Evolutionary conservation across 2,888 invertebrate genomes (phyloP).

Genomic region (Ophion ventricosus): DNA sequence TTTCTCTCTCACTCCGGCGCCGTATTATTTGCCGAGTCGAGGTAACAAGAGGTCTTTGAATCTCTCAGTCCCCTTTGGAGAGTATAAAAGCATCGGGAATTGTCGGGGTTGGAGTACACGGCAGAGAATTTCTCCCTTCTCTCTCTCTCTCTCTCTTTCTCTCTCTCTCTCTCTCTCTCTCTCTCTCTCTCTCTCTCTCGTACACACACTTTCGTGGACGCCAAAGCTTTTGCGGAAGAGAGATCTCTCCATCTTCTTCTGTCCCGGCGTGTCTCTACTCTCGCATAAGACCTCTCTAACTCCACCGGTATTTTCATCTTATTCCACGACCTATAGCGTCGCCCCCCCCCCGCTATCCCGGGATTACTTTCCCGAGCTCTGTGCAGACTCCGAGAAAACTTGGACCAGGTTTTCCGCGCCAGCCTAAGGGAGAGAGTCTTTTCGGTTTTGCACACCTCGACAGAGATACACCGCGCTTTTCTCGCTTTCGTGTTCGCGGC

Average conservation of each 20-base stretch:
- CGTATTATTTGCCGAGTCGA: constrained; percentile 79
- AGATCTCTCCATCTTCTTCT: constrained; percentile 30
- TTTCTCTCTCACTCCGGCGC: constrained; percentile 57
- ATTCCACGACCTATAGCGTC: constrained; percentile 77
- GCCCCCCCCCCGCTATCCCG: constrained; percentile 69
- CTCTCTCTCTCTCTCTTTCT: constrained; percentile 13
- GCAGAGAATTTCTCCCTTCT: constrained; percentile 25
- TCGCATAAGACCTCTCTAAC: constrained; percentile 81
- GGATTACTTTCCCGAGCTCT: constrained; percentile 80
- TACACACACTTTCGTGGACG: neutral
- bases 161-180: constrained; percentile 16
- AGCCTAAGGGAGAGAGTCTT: constrained; percentile 63
- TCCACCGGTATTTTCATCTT: constrained; percentile 83
- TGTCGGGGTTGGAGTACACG: constrained; percentile 42
- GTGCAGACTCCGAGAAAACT: constrained; percentile 77
- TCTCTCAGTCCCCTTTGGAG: constrained; percentile 52
- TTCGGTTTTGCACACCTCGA: constrained; percentile 55
- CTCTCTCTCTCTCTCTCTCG: constrained; percentile 4
- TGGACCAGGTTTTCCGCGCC: constrained; percentile 70
- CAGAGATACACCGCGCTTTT: constrained; percentile 28
- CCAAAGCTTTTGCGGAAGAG: constrained; percentile 45
- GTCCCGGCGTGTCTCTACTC: constrained; percentile 53
- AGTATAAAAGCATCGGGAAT: constrained; percentile 61
- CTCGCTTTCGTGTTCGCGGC: constrained; percentile 8
- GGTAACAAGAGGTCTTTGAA: constrained; percentile 63